These are phyloP conservation scores for Phanerotoma sp. DNA, from an alignment of 2,888 invertebrate genomes.

Conservation along the genomic window DNA sequence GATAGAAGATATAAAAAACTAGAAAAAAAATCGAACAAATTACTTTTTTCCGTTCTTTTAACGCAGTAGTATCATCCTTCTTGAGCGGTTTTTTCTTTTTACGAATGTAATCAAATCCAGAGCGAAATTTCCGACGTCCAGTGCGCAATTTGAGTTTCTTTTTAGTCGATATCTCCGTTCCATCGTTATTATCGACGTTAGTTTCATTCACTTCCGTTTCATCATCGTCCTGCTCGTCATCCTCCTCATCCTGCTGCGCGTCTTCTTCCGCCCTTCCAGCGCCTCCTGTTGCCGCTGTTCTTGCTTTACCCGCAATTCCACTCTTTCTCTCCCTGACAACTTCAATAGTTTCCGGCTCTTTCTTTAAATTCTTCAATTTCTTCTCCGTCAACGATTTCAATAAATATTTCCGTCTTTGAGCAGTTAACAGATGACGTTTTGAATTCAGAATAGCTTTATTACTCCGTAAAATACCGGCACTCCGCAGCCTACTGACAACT, in stretches of 20 bases:
- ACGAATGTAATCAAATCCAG: constrained; percentile 85
- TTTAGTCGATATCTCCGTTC: constrained; percentile 52
- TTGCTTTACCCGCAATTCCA: not conserved
- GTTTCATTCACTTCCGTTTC: constrained; percentile 42
- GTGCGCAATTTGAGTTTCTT: constrained; percentile 67
- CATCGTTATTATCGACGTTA: constrained; percentile 37
- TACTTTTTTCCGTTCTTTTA: constrained; percentile 59
- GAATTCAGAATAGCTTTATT: constrained; percentile 53
- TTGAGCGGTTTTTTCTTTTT: constrained; percentile 79
- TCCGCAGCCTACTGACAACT: constrained; percentile 50
- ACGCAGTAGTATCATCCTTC: constrained; percentile 60
- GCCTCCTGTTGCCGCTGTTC: too few relatives aligned
- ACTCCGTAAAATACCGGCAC: constrained; percentile 52
- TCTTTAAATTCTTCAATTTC: constrained; percentile 43
- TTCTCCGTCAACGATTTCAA: constrained; percentile 48
- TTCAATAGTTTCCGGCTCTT: constrained; percentile 25
- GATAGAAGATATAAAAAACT: not conserved
- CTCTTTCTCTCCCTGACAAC: not conserved
- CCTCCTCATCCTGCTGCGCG: constrained; percentile 47
- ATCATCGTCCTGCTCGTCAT: constrained; percentile 52
- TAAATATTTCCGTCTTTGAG: constrained; percentile 48
- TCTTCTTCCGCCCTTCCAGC: constrained; percentile 44
- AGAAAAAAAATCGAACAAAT: constrained; percentile 10
- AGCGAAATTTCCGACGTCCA: constrained; percentile 75
- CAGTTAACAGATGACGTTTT: constrained; percentile 49